Evolutionary conservation across 2,113 vertebrate species (phyloP).

Genomic region (Pseudorhombus dupliciocellatus): DNA sequence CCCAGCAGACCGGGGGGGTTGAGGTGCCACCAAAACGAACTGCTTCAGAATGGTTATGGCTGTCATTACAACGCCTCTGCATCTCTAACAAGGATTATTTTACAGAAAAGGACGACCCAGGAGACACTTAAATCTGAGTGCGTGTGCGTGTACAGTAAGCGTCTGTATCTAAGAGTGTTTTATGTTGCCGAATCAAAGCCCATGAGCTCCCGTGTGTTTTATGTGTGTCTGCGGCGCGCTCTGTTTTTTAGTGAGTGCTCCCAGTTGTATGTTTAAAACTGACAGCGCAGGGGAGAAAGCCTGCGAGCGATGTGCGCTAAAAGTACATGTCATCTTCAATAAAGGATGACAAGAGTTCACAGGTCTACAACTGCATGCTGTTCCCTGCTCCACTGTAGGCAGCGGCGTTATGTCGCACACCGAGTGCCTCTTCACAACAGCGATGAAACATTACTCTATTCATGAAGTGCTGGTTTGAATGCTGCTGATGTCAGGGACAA

Average conservation of each 20-base stretch:
- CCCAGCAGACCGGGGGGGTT: slow-evolving; percentile 55
- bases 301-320: slow-evolving; percentile 72
- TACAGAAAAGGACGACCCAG: slow-evolving; percentile 60
- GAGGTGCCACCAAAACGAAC: slow-evolving; percentile 59
- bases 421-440: slow-evolving; percentile 51
- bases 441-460: slow-evolving; percentile 52
- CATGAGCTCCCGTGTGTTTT: slow-evolving; percentile 50
- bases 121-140: slow-evolving; percentile 54
- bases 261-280: slow-evolving; percentile 71
- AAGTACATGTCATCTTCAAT: slow-evolving; percentile 80
- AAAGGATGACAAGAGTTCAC: slow-evolving; percentile 73
- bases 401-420: slow-evolving; percentile 50
- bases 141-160: slow-evolving; percentile 25
- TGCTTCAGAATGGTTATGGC: slow-evolving; percentile 67
- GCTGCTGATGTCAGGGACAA: slow-evolving; percentile 37
- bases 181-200: slow-evolving; percentile 63
- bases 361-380: slow-evolving; percentile 65
- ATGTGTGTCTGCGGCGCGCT: slow-evolving; percentile 54
- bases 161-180: slow-evolving; percentile 53
- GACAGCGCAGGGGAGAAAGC: slow-evolving; percentile 58
- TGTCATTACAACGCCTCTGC: slow-evolving; percentile 67
- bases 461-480: slow-evolving; percentile 37
- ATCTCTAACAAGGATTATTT: slow-evolving; percentile 73
- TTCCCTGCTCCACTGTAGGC: slow-evolving; percentile 58
- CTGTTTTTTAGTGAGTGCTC: slow-evolving; percentile 60